Conservation (phyloP, 2,113 vertebrate genomes). For the Falcunculus frontatus region DNA sequence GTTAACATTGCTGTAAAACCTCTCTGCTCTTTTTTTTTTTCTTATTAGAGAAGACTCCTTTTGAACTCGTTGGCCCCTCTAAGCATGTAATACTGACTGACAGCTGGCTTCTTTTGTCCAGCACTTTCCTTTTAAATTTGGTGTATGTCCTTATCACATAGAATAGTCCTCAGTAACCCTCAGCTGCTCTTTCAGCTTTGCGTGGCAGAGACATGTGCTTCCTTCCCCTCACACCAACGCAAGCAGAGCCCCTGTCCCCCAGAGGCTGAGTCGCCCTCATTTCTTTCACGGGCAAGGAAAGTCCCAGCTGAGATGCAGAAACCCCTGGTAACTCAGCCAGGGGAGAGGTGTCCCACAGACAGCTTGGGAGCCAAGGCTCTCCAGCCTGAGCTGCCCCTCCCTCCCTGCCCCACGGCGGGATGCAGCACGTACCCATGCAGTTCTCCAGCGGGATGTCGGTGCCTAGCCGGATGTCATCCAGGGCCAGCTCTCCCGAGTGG, state of each 20-base stretch:
- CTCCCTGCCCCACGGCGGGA: fast-evolving
- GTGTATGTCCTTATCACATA: not conserved
- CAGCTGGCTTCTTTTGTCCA: conserved; percentile 56
- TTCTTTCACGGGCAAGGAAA: not conserved
- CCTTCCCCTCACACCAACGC: not conserved
- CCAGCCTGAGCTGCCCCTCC: not conserved
- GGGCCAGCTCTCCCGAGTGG: conserved; percentile 84
- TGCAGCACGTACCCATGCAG: conserved; percentile 86
- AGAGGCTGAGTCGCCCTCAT: not conserved
- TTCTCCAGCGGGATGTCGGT: conserved; percentile 85
- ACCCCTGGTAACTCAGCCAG: not conserved
- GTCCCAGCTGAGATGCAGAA: not conserved
- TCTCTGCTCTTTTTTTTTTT: conserved; percentile 43
- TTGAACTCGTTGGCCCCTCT: conserved; percentile 45
- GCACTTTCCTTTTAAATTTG: conserved; percentile 52
- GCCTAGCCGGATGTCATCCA: conserved; percentile 93
- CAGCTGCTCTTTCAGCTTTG: not conserved
- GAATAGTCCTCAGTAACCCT: not conserved
- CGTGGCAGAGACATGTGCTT: not conserved
- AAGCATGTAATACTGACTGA: conserved; percentile 63
- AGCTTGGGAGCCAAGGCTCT: not conserved
- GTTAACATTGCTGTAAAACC: conserved; percentile 39
- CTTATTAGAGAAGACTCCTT: conserved; percentile 45
- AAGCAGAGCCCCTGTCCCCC: not conserved
- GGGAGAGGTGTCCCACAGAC: not conserved